Evolutionary conservation across 2,113 vertebrate genomes (phyloP).

Genomic region (Podocnemis expansa): DNA sequence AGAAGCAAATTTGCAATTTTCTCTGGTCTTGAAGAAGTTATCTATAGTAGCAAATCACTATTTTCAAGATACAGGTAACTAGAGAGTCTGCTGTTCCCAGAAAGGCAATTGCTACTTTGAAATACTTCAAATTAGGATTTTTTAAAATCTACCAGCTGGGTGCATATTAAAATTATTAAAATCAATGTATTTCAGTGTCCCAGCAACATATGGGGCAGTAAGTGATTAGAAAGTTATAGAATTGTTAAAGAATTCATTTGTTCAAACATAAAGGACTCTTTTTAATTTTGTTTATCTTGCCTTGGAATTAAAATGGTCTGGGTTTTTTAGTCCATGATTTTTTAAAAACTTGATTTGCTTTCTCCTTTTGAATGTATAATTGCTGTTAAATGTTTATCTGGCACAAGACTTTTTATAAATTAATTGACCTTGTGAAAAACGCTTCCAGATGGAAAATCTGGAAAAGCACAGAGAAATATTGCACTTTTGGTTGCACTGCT

Average conservation of each 20-base stretch:
- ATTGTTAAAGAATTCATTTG: background rate
- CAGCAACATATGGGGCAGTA: conserved; percentile 30
- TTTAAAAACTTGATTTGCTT: background rate
- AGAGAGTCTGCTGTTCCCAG: fast-evolving
- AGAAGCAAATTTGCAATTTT: fast-evolving
- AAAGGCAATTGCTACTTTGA: background rate
- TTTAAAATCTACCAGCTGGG: background rate
- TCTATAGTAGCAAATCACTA: fast-evolving
- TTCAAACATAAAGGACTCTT: background rate
- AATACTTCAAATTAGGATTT: background rate
- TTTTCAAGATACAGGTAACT: fast-evolving
- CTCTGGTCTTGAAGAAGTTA: fast-evolving
- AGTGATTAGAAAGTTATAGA: background rate
- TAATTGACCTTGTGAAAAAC: background rate
- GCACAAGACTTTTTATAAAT: background rate
- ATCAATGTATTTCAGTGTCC: conserved; percentile 28
- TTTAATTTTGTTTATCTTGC: background rate
- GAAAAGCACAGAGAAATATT: fast-evolving
- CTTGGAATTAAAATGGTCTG: background rate
- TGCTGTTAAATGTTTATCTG: background rate
- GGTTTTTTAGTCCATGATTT: background rate
- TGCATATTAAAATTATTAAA: background rate
- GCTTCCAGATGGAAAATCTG: background rate
- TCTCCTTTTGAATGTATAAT: fast-evolving
- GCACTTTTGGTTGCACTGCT: fast-evolving